These are phyloP conservation scores for Melanchra persicariae DNA, from an alignment of 2,888 invertebrate genomes.

Conservation along the genomic window DNA sequence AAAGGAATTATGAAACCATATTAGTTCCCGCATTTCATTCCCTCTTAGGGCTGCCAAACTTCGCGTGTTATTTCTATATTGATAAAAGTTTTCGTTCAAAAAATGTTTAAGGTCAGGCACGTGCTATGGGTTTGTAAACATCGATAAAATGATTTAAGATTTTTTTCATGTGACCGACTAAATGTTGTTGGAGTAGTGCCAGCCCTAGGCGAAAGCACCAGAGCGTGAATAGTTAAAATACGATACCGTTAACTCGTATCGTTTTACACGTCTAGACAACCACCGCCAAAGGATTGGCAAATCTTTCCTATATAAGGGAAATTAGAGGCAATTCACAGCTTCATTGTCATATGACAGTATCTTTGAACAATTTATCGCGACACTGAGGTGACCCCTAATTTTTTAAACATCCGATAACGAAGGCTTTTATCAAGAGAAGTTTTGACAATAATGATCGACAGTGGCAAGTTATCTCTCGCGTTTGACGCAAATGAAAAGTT, in stretches of 20 bases:
- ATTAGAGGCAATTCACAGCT: constrained; percentile 1
- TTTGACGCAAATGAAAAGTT: constrained; percentile 77
- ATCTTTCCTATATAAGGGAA: constrained; percentile 64
- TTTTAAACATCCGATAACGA: constrained; percentile 66
- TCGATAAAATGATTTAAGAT: background rate
- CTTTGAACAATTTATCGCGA: constrained; percentile 23
- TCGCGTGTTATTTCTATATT: background rate
- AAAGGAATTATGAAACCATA: constrained; percentile 83
- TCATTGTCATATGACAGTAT: constrained; percentile 29
- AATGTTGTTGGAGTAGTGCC: constrained; percentile 49
- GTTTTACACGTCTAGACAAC: constrained; percentile 72
- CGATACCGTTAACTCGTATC: constrained; percentile 75
- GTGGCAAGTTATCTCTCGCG: constrained; percentile 66
- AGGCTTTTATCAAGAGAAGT: constrained; percentile 64
- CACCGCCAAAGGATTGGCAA: constrained; percentile 68
- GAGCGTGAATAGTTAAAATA: constrained; percentile 76
- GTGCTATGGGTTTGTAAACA: background rate
- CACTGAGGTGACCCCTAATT: constrained; percentile 63
- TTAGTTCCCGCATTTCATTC: constrained; percentile 73
- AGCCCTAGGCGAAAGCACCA: constrained; percentile 71
- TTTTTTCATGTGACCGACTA: background rate
- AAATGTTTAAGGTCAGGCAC: background rate
- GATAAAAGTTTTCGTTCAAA: background rate
- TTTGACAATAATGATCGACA: constrained; percentile 67
- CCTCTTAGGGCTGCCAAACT: constrained; percentile 65